phyloP scores from a whole-genome alignment of 1,140 invertebrate genomes.

The Venustaconcha ellipsiformis region DNA sequence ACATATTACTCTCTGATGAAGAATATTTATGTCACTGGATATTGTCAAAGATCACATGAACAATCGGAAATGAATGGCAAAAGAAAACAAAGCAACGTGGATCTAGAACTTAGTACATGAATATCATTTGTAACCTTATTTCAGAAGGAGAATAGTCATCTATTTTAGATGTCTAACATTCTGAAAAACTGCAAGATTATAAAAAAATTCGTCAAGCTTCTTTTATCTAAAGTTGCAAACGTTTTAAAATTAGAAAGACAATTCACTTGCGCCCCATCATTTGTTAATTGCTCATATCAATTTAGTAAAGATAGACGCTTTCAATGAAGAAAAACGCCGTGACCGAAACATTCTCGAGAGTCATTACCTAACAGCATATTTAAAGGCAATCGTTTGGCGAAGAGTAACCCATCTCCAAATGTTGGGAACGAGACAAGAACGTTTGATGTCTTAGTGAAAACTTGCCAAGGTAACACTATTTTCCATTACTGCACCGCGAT shows the following conservation, averaged over 20 bases:
- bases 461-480: slow-evolving; percentile 27
- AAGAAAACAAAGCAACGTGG: slow-evolving; percentile 24
- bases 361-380: slow-evolving; percentile 66
- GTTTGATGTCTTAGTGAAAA: slow-evolving; percentile 8
- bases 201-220: slow-evolving; percentile 44
- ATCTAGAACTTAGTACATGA: slow-evolving; percentile 1
- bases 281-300: slow-evolving; percentile 53
- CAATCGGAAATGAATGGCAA: slow-evolving; percentile 18
- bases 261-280: slow-evolving; percentile 66
- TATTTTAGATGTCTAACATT: slow-evolving; percentile 16
- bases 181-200: slow-evolving; percentile 17
- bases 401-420: slow-evolving; percentile 18
- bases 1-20: slow-evolving; percentile 21
- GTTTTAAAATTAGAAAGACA: slow-evolving; percentile 63
- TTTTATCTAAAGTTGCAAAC: slow-evolving; percentile 60
- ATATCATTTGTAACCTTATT: slow-evolving; percentile 20
- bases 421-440: slow-evolving; percentile 1
- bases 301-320: slow-evolving; percentile 67
- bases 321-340: slow-evolving; percentile 70
- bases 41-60: slow-evolving; percentile 21
- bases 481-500: slow-evolving; percentile 24
- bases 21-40: slow-evolving; percentile 20
- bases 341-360: slow-evolving; percentile 71
- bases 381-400: slow-evolving; percentile 65
- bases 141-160: slow-evolving; percentile 15